Conservation (phyloP, 1,140 invertebrate species). For the Magallana angulata region DNA sequence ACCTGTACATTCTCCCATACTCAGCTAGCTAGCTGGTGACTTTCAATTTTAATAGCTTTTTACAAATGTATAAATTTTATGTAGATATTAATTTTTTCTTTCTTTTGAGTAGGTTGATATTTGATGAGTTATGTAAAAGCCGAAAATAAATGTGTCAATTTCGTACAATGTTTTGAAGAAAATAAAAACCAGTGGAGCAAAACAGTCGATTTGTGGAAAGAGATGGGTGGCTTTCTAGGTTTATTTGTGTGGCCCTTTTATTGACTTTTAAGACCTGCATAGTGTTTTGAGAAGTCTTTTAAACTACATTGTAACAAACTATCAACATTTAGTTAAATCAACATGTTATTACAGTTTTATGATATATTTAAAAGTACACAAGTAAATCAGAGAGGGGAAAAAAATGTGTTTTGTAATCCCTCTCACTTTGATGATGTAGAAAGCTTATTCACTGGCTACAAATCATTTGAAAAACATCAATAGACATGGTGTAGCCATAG, state of each 20-base stretch:
- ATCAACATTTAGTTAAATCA: slow-evolving; percentile 12
- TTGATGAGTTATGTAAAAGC: neutral
- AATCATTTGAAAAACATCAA: neutral
- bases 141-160: neutral
- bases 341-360: slow-evolving; percentile 32
- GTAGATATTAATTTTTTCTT: neutral
- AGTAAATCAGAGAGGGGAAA: slow-evolving; percentile 21
- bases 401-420: neutral
- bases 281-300: slow-evolving; percentile 14
- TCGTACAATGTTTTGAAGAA: neutral
- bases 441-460: slow-evolving; percentile 2
- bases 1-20: too few relatives aligned
- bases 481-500: neutral
- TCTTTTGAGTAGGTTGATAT: neutral
- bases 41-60: neutral
- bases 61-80: neutral
- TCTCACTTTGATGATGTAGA: neutral
- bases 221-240: slow-evolving; percentile 1
- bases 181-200: slow-evolving; percentile 24
- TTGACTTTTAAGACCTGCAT: slow-evolving; percentile 30
- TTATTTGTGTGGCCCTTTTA: slow-evolving; percentile 31
- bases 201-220: neutral
- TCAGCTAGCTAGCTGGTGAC: too few relatives aligned
- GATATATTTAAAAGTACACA: slow-evolving; percentile 32
- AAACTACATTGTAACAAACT: slow-evolving; percentile 29